Percentiles rank a stretch among this genome's conserved stretches.
These are phyloP conservation scores for Orthonychiurus folsomi DNA, from an alignment of 2,888 invertebrate genomes.

Conservation along the genomic window DNA sequence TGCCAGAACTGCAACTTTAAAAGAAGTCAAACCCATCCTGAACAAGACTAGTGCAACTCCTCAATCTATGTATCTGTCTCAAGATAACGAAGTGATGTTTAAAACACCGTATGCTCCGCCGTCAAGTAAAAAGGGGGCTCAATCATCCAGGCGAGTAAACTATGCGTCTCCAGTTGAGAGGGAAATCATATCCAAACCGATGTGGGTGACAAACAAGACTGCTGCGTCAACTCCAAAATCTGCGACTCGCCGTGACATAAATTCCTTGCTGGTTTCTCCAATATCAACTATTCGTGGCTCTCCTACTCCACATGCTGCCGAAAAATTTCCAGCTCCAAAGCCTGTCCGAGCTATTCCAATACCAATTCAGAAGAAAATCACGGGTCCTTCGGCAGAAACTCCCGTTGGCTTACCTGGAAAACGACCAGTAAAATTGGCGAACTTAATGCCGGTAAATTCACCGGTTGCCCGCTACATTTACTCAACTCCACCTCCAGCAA, in stretches of 20 bases:
- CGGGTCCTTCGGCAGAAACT: neutral
- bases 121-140: neutral
- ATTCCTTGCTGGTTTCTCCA: neutral
- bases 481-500: slow-evolving; percentile 5
- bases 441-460: neutral
- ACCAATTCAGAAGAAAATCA: neutral
- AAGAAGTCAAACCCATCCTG: neutral
- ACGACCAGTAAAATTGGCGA: neutral
- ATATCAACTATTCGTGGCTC: neutral
- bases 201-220: neutral
- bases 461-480: slow-evolving; percentile 7
- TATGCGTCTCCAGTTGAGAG: neutral
- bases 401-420: neutral
- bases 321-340: neutral
- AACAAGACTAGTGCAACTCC: too few relatives aligned
- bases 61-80: too few relatives aligned
- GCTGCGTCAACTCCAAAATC: neutral
- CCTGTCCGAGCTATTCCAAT: neutral
- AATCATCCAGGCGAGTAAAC: neutral
- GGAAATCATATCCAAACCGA: neutral
- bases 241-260: neutral
- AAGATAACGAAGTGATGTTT: too few relatives aligned
- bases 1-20: neutral
- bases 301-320: neutral
- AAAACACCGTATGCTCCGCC: neutral